A percentile compares a stretch with the other conserved stretches of the same genome.
Evolutionary conservation across 2,113 vertebrate species (phyloP).

Genomic region (Hypomesus transpacificus): DNA sequence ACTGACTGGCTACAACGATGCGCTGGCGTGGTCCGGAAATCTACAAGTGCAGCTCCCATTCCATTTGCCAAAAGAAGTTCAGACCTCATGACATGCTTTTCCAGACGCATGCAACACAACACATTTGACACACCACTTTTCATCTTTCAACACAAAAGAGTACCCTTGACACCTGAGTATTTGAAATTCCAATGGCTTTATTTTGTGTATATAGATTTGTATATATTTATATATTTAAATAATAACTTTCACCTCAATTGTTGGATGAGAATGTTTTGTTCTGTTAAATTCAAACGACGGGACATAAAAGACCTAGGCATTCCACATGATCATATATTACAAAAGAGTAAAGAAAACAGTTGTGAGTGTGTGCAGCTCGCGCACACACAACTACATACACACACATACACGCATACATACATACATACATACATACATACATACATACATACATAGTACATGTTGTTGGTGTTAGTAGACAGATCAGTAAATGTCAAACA

Average conservation of each 20-base stretch:
- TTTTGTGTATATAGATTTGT: slow-evolving; percentile 71
- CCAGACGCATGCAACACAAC: too few species aligned
- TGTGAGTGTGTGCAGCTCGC: slow-evolving; percentile 43
- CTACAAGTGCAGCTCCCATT: too few species aligned
- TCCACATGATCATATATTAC: slow-evolving; percentile 78
- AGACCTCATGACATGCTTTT: too few species aligned
- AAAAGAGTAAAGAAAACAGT: slow-evolving; percentile 71
- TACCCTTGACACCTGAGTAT: slow-evolving; percentile 50
- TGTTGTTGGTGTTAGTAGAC: slow-evolving; percentile 56
- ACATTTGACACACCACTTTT: too few species aligned
- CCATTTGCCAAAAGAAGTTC: too few species aligned
- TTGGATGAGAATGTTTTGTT: slow-evolving; percentile 75
- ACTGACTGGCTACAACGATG: too few species aligned
- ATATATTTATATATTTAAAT: slow-evolving; percentile 70
- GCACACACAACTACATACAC: slow-evolving; percentile 34
- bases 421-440: slow-evolving; percentile 20
- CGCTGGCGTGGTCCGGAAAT: too few species aligned
- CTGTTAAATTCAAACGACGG: slow-evolving; percentile 74
- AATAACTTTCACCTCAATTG: slow-evolving; percentile 72
- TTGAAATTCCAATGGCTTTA: slow-evolving; percentile 81
- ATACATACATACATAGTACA: slow-evolving; percentile 52
- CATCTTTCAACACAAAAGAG: slow-evolving; percentile 19
- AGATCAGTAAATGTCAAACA: slow-evolving; percentile 41
- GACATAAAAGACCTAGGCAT: slow-evolving; percentile 77
- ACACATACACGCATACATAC: slow-evolving; percentile 28